Conservation (phyloP, 1,140 invertebrate species). For the Macrotrachela quadricornifera region DNA sequence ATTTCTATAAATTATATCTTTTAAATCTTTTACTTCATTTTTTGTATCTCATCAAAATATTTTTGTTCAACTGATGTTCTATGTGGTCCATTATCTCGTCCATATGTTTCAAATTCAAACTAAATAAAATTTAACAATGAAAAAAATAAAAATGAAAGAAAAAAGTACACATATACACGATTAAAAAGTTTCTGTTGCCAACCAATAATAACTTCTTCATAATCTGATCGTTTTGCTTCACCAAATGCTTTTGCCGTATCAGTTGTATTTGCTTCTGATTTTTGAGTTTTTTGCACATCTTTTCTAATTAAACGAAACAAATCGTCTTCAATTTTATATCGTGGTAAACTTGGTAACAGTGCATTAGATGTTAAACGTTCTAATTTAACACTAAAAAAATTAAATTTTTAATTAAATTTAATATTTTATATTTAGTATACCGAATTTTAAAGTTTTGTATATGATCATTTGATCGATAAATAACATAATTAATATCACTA, state of each 20-base stretch:
- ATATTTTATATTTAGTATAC: background rate
- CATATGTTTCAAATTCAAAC: constrained; percentile 2
- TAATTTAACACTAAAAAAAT: background rate
- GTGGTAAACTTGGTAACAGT: background rate
- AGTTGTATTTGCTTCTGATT: background rate
- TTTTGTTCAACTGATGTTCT: constrained; percentile 1
- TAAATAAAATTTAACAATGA: background rate
- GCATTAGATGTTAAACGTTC: constrained; percentile 2
- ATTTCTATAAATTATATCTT: background rate
- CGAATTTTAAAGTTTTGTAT: constrained; percentile 2
- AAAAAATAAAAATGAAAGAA: background rate
- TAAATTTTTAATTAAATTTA: background rate
- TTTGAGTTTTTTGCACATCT: background rate
- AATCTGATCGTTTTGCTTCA: background rate
- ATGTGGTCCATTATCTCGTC: background rate
- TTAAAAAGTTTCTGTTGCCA: constrained; percentile 6
- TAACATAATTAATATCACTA: background rate
- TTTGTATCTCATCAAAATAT: constrained; percentile 1
- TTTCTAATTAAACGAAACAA: background rate
- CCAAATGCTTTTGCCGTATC: background rate
- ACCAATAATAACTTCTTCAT: constrained; percentile 2
- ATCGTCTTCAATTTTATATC: too few species aligned
- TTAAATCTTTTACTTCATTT: background rate
- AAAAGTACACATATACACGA: background rate
- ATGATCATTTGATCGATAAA: constrained; percentile 6